Conservation (phyloP, 2,888 invertebrate genomes). For the Pelosia muscerda region DNA sequence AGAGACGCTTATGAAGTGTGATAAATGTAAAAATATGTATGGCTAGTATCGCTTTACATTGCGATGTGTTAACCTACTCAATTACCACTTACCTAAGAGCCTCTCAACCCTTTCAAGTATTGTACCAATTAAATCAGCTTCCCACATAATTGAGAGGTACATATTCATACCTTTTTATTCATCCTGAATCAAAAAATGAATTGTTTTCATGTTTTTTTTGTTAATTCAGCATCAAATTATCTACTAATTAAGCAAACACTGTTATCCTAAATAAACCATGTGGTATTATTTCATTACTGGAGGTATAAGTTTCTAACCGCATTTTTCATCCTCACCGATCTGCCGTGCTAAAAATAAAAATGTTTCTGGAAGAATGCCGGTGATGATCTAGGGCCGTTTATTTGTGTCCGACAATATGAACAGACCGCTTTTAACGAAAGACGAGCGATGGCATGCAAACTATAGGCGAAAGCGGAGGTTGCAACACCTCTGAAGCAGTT, state of each 20-base stretch:
- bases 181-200: background rate
- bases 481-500: too few relatives aligned
- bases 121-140: too few relatives aligned
- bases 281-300: conserved; percentile 6
- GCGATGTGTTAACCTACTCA: too few relatives aligned
- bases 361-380: conserved; percentile 67
- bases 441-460: conserved; percentile 13
- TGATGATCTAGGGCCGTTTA: conserved; percentile 66
- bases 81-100: too few relatives aligned
- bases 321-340: conserved; percentile 30
- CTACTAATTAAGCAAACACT: background rate
- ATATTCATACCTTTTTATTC: too few relatives aligned
- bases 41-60: too few relatives aligned
- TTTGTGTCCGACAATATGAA: conserved; percentile 61
- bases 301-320: conserved; percentile 12
- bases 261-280: background rate
- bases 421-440: conserved; percentile 54
- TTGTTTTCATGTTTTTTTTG: too few relatives aligned
- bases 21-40: too few relatives aligned
- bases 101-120: too few relatives aligned
- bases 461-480: conserved; percentile 16
- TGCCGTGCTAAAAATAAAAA: conserved; percentile 58
- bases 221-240: background rate
- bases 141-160: too few relatives aligned
- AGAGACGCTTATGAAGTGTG: too few relatives aligned